Evolutionary conservation across 2,797 vertebrate genomes (phyloP), one percentile per base, ranked within the genome.

Genomic region (Scyliorhinus canicula): DNA sequence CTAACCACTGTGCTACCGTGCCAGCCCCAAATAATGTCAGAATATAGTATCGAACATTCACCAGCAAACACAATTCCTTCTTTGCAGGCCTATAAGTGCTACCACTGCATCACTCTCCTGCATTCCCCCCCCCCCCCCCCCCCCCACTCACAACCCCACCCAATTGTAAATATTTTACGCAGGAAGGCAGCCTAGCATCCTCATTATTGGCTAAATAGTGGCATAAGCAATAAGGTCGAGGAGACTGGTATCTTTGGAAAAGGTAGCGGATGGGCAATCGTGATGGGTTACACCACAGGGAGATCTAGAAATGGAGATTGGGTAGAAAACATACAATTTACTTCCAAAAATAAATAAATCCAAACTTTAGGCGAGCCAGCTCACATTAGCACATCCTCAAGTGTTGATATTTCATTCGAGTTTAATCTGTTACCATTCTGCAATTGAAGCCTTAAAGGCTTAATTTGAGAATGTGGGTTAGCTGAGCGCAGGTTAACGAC

Each of bases 391-490:
- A 88, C 3, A 5, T 90, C 55, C 31, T 57, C 86, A 57, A 57
- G 26, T 31, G 50, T 12, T 12, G 50, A 55, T 21, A 35, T 26
- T 86, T 26, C 28, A 28, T 50, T 26, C 31, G 55, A 35, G 55
- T 90, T 19, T 28, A 90, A 90, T 90, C 14, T 60, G 31, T 90
- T 60, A 60, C 21, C 86, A 90, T 90, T n/a, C 52, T 90, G 14
- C 55, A n/a, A 57, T 90, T 60, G 14, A 57, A 40, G 14, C 86
- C 86, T 57, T 90, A 57, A 12, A 90, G 35, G 55, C 35, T 60
- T 60, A 90, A 90, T 90, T 90, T 90, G 85, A n/a, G 55, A 40
- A 60, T 90, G 35, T 90, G 57, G 35, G 31, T 60, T 90, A 90
- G 55, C 86, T 40, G 84, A 57, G 35, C 24, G 6, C 77, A 47